Percentiles rank a stretch among this genome's conserved stretches.
These are phyloP conservation scores for Acronicta aceris DNA, from an alignment of 2,888 invertebrate genomes.

Conservation along the genomic window DNA sequence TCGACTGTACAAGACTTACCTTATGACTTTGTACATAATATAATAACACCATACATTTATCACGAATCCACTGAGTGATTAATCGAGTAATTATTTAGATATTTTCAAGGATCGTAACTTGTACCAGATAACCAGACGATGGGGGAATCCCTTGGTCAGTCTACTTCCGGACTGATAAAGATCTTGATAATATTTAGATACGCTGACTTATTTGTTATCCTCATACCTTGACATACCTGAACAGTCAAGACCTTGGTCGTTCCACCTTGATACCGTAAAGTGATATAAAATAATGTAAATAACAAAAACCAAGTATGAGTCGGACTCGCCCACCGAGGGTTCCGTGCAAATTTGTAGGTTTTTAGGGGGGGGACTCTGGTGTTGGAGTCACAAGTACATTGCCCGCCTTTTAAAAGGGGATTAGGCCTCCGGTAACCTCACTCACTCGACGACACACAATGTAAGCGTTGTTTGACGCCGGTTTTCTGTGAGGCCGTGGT, in stretches of 20 bases:
- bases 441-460: too few species aligned
- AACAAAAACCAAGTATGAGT: too few species aligned
- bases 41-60: slow-evolving; percentile 1
- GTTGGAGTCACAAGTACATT: too few species aligned
- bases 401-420: too few species aligned
- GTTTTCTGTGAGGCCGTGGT: too few species aligned
- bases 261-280: too few species aligned
- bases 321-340: too few species aligned
- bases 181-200: slow-evolving; percentile 28
- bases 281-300: background rate
- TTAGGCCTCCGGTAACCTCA: too few species aligned
- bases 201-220: slow-evolving; percentile 14
- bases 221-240: slow-evolving; percentile 7
- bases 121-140: slow-evolving; percentile 1
- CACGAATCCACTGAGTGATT: slow-evolving; percentile 1
- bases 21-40: background rate
- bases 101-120: slow-evolving; percentile 13
- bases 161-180: slow-evolving; percentile 28
- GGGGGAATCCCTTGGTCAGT: slow-evolving; percentile 33
- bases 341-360: too few species aligned
- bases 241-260: background rate
- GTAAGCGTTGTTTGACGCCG: too few species aligned
- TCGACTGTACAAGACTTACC: too few species aligned
- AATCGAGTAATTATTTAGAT: slow-evolving; percentile 6
- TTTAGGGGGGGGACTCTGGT: too few species aligned